Percentiles rank a stretch among this genome's conserved stretches.
These are phyloP conservation scores for Pristionchus maxplancki DNA, from an alignment of 2,888 invertebrate species.

Conservation along the genomic window DNA sequence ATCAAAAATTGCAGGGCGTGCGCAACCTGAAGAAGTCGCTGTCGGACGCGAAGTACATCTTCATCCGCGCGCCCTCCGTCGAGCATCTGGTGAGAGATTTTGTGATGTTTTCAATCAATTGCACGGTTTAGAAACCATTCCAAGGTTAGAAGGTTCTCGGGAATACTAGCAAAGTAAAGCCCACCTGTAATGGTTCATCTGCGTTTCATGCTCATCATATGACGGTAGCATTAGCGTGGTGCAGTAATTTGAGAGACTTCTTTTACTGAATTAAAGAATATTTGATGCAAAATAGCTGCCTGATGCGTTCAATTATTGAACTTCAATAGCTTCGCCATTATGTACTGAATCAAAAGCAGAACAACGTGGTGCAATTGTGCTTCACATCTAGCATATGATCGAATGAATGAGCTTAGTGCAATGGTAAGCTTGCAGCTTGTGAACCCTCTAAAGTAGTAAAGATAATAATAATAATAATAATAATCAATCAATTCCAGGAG, in stretches of 20 bases:
- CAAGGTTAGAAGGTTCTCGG: too few relatives aligned
- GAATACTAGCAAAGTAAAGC: too few relatives aligned
- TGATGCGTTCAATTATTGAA: too few relatives aligned
- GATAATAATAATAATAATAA: background rate
- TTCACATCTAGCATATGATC: background rate
- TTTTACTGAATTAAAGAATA: background rate
- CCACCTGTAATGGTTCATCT: too few relatives aligned
- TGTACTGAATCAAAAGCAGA: too few relatives aligned
- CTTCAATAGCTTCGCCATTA: too few relatives aligned
- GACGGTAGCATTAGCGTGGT: background rate
- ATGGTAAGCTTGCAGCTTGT: too few relatives aligned
- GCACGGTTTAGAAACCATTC: too few relatives aligned
- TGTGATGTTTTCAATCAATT: background rate
- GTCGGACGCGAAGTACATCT: slow-evolving; percentile 89
- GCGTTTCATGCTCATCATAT: background rate
- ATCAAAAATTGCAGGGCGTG: slow-evolving; percentile 83
- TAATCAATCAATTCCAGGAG: slow-evolving; percentile 69
- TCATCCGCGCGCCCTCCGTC: slow-evolving; percentile 88
- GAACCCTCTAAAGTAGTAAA: too few relatives aligned
- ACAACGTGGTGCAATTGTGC: background rate
- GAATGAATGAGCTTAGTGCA: background rate
- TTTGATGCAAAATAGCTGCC: too few relatives aligned
- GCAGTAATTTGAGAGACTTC: background rate
- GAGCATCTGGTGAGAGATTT: slow-evolving; percentile 62
- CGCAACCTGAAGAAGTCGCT: slow-evolving; percentile 87